Base-by-base conservation (phyloP, 2,888 invertebrate species). In the Eupithecia subfuscata region DNA sequence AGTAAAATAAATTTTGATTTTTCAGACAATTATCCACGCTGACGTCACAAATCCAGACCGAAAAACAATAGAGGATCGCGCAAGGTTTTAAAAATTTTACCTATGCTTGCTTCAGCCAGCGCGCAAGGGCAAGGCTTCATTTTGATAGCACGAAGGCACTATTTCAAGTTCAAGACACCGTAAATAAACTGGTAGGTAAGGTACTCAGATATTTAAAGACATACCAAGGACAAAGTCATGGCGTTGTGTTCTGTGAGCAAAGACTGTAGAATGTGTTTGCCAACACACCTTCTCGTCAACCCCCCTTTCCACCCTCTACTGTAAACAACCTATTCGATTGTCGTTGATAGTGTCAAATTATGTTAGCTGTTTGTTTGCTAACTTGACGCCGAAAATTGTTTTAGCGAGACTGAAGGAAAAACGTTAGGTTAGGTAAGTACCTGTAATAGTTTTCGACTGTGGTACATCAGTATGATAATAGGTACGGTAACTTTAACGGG, bases 201-300 rank as follows among this genome's bases (percentile, higher is more conserved):
- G 14, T 60, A 25, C 60, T 60, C 12, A 5, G n/a, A 60, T 60
- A 22, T 56, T 56, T 56, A 64, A 37, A 63, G 56, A 72, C n/a
- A 48, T 22, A 69, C 72, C 71, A 70, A 73, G 75, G 73, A 72
- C 75, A 71, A 40, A 70, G 45, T 60, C 69, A 67, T 71, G 78
- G 64, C 69, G 68, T 73, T 74, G 78, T 64, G 70, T 52, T 74
- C 70, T 64, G 72, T 74, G 18, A 75, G 70, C 73, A 75, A 75
- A 71, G 71, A 63, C 68, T 71, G 64, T 18, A 8, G 18, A 63
- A 56, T 56, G 72, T 77, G 72, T 77, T 77, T 77, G 70, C 48
- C 18, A 71, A 75, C 78, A 65, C 74, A 71, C 78, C 76, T 60
- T 67, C 71, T 40, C 25, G 18, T 30, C 12, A 12, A 25, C 60